Evolutionary conservation across 2,113 vertebrate genomes (phyloP), one percentile per base, ranked within the genome.

Genomic region (Lepus europaeus): DNA sequence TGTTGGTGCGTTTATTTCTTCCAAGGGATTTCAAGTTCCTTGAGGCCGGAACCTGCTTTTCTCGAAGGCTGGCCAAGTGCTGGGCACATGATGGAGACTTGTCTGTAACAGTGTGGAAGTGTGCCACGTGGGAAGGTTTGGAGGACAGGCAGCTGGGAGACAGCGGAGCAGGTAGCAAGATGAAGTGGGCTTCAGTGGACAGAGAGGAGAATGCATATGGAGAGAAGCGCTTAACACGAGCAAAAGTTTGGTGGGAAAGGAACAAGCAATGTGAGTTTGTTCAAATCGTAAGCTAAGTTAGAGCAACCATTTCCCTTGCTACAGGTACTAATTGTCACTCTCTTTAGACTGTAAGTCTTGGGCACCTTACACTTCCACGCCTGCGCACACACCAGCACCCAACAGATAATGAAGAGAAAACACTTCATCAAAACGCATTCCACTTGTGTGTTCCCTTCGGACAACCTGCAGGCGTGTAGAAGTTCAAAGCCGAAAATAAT

Each of bases 401-500:
- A 36, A 31, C 13, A 6, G 25, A 17, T 33, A 84, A 91, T n/a
- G 86, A 77, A 83, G 87, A 91, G 25, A 19, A 84, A 77, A 59
- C 22, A 64, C 76, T 36, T 19, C 13, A 13, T 90, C 74, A 83
- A 93, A 77, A 59, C n/a, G 9, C 10, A 69, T 33, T 73, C 64
- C 3, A 9, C 17, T 56, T 14, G 13, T 53, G 23, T 84, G 25
- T 74, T 90, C 68, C 56, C 27, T 90, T 89, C 11, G 45, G 6
- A 17, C 7, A 45, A 53, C 59, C 76, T 91, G 36, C 92, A 76
- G 63, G 84, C 19, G 6, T 68, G 1, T 70, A 63, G 68, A 91
- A 82, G 68, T n/a, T 49, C 77, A 68, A 93, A 84, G 31, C 23
- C 45, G 25, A 89, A 70, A 53, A 27, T 59, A 84, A 89, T 83